A percentile compares a stretch with the other conserved stretches of the same genome.
Conservation (phyloP, 1,140 invertebrate genomes). For the Macrobrachium nipponense region DNA sequence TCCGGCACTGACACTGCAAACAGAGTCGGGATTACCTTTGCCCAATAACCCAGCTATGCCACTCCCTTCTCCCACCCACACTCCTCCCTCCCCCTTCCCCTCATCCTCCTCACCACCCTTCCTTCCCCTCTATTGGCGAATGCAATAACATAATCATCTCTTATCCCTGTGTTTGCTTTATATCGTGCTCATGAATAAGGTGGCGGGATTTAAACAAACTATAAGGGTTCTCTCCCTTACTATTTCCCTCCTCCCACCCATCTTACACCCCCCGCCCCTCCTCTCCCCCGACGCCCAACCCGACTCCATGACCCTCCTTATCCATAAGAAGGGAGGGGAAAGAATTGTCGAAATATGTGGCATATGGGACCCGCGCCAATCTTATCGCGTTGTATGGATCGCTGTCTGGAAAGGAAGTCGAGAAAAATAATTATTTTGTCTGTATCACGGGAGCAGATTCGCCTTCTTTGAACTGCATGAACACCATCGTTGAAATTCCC, state of each 20-base stretch:
- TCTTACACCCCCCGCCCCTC: not conserved
- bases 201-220: constrained; percentile 24
- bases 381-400: too few species aligned
- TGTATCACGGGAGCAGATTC: too few species aligned
- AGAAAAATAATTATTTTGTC: too few species aligned
- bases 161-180: constrained; percentile 23
- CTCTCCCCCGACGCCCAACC: not conserved
- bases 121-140: not conserved
- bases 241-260: not conserved
- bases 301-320: not conserved
- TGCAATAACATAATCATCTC: constrained; percentile 20
- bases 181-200: constrained; percentile 39
- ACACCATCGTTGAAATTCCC: too few species aligned
- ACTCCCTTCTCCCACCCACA: not conserved
- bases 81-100: not conserved
- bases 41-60: too few species aligned
- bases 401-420: too few species aligned
- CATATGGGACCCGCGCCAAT: too few species aligned
- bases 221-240: not conserved
- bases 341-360: too few species aligned
- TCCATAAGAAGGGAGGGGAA: not conserved
- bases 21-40: too few species aligned
- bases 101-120: not conserved
- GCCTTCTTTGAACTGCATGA: too few species aligned
- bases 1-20: too few species aligned